These are phyloP conservation scores for Pitta sordida DNA, from an alignment of 2,113 vertebrate genomes.

Conservation along the genomic window DNA sequence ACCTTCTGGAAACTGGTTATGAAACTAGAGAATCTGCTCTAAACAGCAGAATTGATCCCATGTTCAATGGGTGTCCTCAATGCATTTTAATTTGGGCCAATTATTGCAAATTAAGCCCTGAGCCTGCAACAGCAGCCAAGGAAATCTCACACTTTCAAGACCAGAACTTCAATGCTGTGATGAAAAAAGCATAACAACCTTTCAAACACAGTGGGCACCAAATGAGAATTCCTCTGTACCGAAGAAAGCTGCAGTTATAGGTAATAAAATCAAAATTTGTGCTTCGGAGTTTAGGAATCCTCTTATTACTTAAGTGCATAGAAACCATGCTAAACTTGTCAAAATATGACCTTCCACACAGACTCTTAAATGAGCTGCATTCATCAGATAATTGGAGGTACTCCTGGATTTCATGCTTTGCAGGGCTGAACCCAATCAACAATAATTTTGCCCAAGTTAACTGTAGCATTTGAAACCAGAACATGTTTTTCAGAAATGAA, in stretches of 20 bases:
- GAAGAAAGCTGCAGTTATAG: not conserved
- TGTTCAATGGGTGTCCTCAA: not conserved
- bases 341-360: not conserved
- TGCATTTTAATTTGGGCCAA: not conserved
- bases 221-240: not conserved
- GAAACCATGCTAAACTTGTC: not conserved
- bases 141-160: not conserved
- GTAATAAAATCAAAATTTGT: not conserved
- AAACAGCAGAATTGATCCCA: not conserved
- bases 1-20: not conserved
- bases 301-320: not conserved
- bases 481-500: not conserved
- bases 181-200: not conserved
- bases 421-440: not conserved
- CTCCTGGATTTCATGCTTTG: rapidly evolving
- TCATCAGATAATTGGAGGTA: not conserved
- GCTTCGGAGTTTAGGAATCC: not conserved
- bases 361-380: not conserved
- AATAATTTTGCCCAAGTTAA: not conserved
- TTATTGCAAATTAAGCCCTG: not conserved
- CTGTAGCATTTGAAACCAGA: not conserved
- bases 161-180: not conserved
- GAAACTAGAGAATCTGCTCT: not conserved
- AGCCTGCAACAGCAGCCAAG: not conserved
- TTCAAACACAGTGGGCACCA: not conserved